phyloP scores from a whole-genome alignment of 1,140 invertebrate genomes.

The Papilio aristodemus region DNA sequence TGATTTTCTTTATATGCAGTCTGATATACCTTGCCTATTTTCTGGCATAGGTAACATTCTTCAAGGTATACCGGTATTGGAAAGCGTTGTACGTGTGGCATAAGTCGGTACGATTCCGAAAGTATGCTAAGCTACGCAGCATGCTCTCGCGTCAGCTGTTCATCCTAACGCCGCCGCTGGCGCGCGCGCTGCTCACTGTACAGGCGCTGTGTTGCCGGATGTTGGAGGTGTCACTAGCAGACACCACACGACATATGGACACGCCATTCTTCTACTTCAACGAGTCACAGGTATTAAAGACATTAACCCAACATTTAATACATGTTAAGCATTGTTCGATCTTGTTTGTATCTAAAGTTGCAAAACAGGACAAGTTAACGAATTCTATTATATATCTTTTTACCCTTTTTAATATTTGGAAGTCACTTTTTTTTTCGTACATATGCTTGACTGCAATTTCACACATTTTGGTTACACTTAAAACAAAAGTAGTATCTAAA shows the following conservation, averaged over 20 bases:
- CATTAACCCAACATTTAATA: no score
- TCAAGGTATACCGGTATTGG: conserved; percentile 88
- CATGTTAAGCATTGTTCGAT: no score
- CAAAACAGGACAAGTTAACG: no score
- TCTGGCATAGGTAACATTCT: conserved; percentile 85
- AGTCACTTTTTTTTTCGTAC: no score
- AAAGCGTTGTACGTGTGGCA: conserved; percentile 91
- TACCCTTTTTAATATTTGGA: no score
- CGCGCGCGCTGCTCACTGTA: conserved; percentile 85
- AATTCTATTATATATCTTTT: no score
- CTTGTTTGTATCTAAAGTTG: no score
- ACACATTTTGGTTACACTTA: no score
- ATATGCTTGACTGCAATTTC: no score
- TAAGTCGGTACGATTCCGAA: conserved; percentile 86
- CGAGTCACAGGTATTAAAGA: conserved; percentile 80
- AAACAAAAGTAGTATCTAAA: no score
- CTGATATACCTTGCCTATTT: no score
- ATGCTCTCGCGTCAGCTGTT: conserved; percentile 86
- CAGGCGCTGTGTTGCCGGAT: conserved; percentile 86
- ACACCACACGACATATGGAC: conserved; percentile 81
- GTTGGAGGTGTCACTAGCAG: conserved; percentile 82
- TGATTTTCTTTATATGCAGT: no score
- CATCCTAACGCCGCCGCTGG: conserved; percentile 85
- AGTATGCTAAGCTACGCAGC: conserved; percentile 82
- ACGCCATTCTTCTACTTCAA: conserved; percentile 84